These are phyloP conservation scores for Drosophila kanapiae DNA, from an alignment of 1,140 invertebrate species.

Conservation along the genomic window DNA sequence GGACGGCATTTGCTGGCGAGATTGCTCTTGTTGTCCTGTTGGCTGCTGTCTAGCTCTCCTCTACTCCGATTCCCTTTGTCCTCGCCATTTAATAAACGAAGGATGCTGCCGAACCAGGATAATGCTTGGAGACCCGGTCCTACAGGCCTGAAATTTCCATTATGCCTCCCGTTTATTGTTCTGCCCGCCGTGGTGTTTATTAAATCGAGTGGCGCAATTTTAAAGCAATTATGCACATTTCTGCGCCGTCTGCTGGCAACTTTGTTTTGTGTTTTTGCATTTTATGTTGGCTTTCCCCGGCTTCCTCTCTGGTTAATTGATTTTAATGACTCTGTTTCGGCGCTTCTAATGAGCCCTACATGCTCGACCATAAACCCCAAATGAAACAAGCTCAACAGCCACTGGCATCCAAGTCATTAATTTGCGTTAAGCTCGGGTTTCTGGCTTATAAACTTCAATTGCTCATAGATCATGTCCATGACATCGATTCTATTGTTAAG, in stretches of 20 bases:
- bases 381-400: constrained; percentile 43
- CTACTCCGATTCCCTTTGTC: constrained; percentile 18
- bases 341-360: constrained; percentile 49
- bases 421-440: constrained; percentile 37
- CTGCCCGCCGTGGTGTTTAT: constrained; percentile 31
- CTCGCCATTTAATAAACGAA: constrained; percentile 39
- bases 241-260: constrained; percentile 16
- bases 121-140: constrained; percentile 12
- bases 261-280: constrained; percentile 34
- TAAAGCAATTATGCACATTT: constrained; percentile 63
- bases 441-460: constrained; percentile 19
- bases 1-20: constrained; percentile 6
- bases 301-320: constrained; percentile 42
- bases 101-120: constrained; percentile 25
- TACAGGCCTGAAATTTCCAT: constrained; percentile 26
- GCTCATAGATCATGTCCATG: constrained; percentile 30
- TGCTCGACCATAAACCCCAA: constrained; percentile 41
- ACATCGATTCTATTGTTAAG: constrained; percentile 22
- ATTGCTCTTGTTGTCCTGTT: constrained; percentile 23
- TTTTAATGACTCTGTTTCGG: constrained; percentile 47
- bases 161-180: constrained; percentile 29
- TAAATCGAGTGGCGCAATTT: constrained; percentile 70
- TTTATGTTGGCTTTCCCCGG: constrained; percentile 15
- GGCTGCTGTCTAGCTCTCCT: constrained; percentile 28
- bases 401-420: constrained; percentile 47